Evolutionary conservation across 2,113 vertebrate genomes (phyloP), one percentile per base, ranked within the genome.

Genomic region (Trichechus manatus): DNA sequence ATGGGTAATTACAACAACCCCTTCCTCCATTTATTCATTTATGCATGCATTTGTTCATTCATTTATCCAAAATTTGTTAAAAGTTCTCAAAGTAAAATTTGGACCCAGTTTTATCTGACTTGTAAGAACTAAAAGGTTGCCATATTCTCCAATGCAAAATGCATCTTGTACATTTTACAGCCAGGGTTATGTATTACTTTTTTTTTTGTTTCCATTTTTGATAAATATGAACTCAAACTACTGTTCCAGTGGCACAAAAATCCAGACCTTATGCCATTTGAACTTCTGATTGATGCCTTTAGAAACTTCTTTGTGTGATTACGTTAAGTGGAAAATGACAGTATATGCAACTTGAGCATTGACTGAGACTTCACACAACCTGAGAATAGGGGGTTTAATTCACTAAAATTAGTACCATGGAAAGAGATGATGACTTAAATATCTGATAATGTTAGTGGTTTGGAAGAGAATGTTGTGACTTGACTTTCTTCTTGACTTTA

Each of bases 391-490:
- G 86, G 14, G 14, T 33, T 74, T 84, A 63, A 83, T 44, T 93
- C 0, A 0, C 19, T 92, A 47, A 97, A 75, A 95, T 97, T 29
- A 53, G 75, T 85, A 0, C 74, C 61, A 17, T 66, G 53, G 7
- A 79, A 97, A 86, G n/a, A 90, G 25, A 44, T 36, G 72, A 91
- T 59, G 20, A 82, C 61, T 90, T 95, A 93, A 95, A 59, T n/a
- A 81, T 7, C 94, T 92, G 87, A 27, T 84, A 96, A 96, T 36
- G 23, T 82, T 53, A 88, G 56, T 96, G 95, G 94, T 91, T 91
- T 94, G 75, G 87, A 96, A 93, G 50, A 86, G 19, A 95, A n/a
- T 81, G 44, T 80, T 42, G 95, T 93, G 87, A 93, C 63, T 95
- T 92, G 82, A 29, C 50, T 87, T 50, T 97, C 29, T 86, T 83